Evolutionary conservation across 2,113 vertebrate species (phyloP), one percentile per base, ranked within the genome.

Genomic region (Ictalurus punctatus): DNA sequence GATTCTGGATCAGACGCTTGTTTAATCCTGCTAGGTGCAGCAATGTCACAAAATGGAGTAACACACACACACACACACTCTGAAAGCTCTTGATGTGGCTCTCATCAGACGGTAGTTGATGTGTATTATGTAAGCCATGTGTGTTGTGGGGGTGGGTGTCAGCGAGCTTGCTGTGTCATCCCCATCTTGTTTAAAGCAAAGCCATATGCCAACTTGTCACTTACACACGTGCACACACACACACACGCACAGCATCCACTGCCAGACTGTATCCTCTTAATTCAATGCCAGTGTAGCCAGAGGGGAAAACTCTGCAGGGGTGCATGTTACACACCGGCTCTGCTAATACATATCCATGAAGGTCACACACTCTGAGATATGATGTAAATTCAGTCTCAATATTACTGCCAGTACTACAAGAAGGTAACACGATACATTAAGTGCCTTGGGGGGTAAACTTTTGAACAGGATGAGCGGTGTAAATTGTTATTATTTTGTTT

Each of bases 181-280:
- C 67, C 61, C 61, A 80, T 89, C 74, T 89, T 63, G 84, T 79
- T 85, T 67, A 23, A 88, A 73, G 87, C 67, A 61, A 76, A 85
- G 88, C 83, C 88, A 85, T 79, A 89, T 79, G 88, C 88, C 73
- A 89, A 89, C 52, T 63, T 85, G 59, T 61, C 88, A 23, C 61
- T 78, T 56, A 67, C 40, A 65, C 54, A 74, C 27, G 13, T 34
- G 21, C 40, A 48, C 48, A 52, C 48, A 52, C 48, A 52, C 48
- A 52, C 48, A 52, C 48, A 52, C 1, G 1, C 48, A 52, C 48
- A 52, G 30, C 44, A 73, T 74, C 44, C 84, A 23, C 73, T 67
- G 76, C 80, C 71, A 86, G 79, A 83, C 59, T 52, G 44, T 69
- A 74, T 73, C 73, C 63, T n/a, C 84, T 90, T 87, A 84, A 84